Evolutionary conservation across 1,140 invertebrate genomes (phyloP).

Genomic region (Eupristina koningsbergeri): DNA sequence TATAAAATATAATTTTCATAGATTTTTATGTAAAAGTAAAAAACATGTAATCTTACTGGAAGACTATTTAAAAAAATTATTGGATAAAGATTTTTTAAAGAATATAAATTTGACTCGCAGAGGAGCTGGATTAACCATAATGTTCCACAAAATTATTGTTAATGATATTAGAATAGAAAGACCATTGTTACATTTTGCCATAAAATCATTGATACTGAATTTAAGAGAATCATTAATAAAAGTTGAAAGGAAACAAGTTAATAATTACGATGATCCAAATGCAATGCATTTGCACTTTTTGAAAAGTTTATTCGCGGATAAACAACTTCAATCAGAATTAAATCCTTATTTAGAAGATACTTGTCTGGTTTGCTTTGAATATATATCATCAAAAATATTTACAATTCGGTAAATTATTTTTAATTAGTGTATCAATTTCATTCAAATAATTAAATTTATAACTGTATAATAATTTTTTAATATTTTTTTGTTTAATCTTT

Average conservation of each 20-base stretch:
- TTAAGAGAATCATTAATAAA: constrained; percentile 56
- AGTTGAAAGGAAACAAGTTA: constrained; percentile 1
- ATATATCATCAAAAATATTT: constrained; percentile 75
- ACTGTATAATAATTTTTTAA: too few species aligned
- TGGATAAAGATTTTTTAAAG: constrained; percentile 51
- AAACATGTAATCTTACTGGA: constrained; percentile 56
- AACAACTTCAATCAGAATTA: constrained; percentile 70
- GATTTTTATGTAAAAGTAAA: constrained; percentile 56
- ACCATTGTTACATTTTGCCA: constrained; percentile 67
- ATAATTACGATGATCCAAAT: constrained; percentile 60
- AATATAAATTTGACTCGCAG: constrained; percentile 78
- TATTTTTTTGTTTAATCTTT: too few species aligned
- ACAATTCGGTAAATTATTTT: constrained; percentile 69
- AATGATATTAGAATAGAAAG: constrained; percentile 75
- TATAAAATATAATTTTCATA: constrained; percentile 53
- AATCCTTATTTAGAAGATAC: constrained; percentile 69
- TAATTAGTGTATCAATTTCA: too few species aligned
- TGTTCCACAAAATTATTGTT: constrained; percentile 82
- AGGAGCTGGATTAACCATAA: constrained; percentile 84
- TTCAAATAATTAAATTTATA: too few species aligned
- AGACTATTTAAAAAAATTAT: constrained; percentile 57
- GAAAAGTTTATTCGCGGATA: constrained; percentile 73
- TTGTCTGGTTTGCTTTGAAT: constrained; percentile 71
- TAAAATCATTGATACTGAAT: constrained; percentile 61
- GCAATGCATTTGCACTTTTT: constrained; percentile 75